Conservation (phyloP, 2,888 invertebrate genomes). For the Julus scanicus region DNA sequence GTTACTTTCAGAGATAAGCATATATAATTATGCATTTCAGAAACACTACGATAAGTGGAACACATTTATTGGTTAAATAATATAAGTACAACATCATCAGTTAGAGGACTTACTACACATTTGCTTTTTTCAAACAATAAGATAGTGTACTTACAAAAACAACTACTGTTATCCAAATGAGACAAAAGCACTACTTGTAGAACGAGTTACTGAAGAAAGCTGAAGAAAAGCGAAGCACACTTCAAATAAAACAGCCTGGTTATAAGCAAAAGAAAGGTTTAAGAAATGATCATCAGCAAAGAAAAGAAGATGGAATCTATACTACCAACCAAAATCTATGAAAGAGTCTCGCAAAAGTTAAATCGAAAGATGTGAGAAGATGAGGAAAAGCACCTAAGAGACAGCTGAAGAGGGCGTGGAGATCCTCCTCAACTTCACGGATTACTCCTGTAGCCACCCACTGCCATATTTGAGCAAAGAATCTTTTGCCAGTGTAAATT, state of each 20-base stretch:
- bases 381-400: not conserved
- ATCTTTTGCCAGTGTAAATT: slow-evolving; percentile 53
- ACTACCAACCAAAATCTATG: slow-evolving; percentile 43
- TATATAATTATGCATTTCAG: too few species aligned
- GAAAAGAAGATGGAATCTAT: slow-evolving; percentile 34
- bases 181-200: not conserved
- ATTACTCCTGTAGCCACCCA: slow-evolving; percentile 51
- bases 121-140: not conserved
- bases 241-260: not conserved
- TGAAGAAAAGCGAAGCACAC: slow-evolving; percentile 32
- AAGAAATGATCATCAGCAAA: slow-evolving; percentile 6
- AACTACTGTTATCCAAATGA: slow-evolving; percentile 39
- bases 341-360: not conserved
- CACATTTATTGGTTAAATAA: not conserved
- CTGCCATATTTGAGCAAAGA: slow-evolving; percentile 56
- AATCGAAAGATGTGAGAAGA: slow-evolving; percentile 28
- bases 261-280: not conserved
- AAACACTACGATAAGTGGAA: not conserved
- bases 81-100: not conserved
- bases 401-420: slow-evolving; percentile 24
- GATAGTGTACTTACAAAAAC: slow-evolving; percentile 25
- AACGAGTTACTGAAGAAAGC: not conserved
- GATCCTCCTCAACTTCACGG: slow-evolving; percentile 49
- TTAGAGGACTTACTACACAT: not conserved
- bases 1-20: too few species aligned